These are phyloP conservation scores for Drepana falcataria DNA, from an alignment of 2,888 invertebrate genomes.

Conservation along the genomic window DNA sequence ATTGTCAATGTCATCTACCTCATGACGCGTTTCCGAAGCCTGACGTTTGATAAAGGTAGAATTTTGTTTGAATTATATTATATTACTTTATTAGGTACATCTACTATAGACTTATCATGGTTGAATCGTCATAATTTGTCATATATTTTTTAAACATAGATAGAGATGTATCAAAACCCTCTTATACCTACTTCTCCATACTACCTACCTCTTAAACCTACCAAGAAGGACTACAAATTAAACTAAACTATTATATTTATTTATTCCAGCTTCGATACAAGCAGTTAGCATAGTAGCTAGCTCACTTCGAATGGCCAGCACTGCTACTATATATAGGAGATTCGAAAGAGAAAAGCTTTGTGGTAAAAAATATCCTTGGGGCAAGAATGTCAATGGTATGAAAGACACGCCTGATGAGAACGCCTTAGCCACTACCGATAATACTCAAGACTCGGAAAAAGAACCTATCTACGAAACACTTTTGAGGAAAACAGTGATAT, in stretches of 20 bases:
- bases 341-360: constrained; percentile 87
- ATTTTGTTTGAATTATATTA: too few relatives aligned
- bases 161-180: too few relatives aligned
- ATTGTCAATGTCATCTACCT: constrained; percentile 75
- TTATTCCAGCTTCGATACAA: constrained; percentile 80
- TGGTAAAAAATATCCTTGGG: constrained; percentile 87
- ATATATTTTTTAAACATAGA: too few relatives aligned
- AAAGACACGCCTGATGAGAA: constrained; percentile 47
- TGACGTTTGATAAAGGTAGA: constrained; percentile 82
- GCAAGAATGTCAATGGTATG: constrained; percentile 29
- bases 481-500: constrained; percentile 32
- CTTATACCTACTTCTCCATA: too few relatives aligned
- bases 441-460: constrained; percentile 17
- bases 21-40: constrained; percentile 77
- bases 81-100: too few relatives aligned
- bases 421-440: constrained; percentile 19
- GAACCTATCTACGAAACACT: constrained; percentile 49
- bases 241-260: not conserved
- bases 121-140: too few relatives aligned
- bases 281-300: constrained; percentile 83
- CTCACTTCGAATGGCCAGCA: constrained; percentile 82
- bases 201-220: too few relatives aligned
- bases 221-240: too few relatives aligned
- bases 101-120: too few relatives aligned
- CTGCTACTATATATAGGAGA: constrained; percentile 85